These are phyloP conservation scores for Macropis europaea DNA, from an alignment of 2,888 invertebrate genomes.

Conservation along the genomic window DNA sequence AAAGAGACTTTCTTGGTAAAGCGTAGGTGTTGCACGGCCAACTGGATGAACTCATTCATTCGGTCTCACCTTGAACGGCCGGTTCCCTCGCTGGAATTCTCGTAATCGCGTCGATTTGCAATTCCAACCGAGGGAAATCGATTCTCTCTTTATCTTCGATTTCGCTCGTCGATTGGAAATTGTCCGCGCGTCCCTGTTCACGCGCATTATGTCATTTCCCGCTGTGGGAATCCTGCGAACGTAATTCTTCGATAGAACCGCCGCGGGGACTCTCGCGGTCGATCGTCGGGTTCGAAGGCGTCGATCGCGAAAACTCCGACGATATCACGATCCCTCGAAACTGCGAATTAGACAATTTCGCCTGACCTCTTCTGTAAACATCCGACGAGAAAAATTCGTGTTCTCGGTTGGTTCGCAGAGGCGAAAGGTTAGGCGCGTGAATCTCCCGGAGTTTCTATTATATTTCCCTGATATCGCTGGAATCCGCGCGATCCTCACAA, in stretches of 20 bases:
- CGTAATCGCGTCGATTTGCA: slow-evolving; percentile 57
- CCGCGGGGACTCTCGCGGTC: background rate
- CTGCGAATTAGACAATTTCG: slow-evolving; percentile 1
- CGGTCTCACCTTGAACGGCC: slow-evolving; percentile 39
- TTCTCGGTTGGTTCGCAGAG: background rate
- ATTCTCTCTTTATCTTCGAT: slow-evolving; percentile 44
- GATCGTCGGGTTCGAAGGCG: background rate
- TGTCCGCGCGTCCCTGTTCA: slow-evolving; percentile 27
- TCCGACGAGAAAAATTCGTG: background rate
- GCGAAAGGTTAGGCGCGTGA: slow-evolving; percentile 22
- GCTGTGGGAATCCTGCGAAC: slow-evolving; percentile 30
- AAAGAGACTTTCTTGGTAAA: too few species aligned
- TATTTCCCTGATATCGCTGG: slow-evolving; percentile 41
- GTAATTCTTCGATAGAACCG: slow-evolving; percentile 11
- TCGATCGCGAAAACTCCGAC: background rate
- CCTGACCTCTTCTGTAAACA: background rate
- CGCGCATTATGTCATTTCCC: slow-evolving; percentile 34
- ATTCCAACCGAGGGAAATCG: slow-evolving; percentile 43
- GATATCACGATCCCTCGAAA: background rate
- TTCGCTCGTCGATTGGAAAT: slow-evolving; percentile 39
- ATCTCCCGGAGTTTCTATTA: slow-evolving; percentile 27
- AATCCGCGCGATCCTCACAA: slow-evolving; percentile 30
- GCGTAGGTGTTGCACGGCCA: slow-evolving; percentile 49
- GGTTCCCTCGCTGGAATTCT: slow-evolving; percentile 41
- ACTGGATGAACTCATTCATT: slow-evolving; percentile 43